Conservation (phyloP, 2,888 invertebrate genomes). For the Acrocyrtus sp. region DNA sequence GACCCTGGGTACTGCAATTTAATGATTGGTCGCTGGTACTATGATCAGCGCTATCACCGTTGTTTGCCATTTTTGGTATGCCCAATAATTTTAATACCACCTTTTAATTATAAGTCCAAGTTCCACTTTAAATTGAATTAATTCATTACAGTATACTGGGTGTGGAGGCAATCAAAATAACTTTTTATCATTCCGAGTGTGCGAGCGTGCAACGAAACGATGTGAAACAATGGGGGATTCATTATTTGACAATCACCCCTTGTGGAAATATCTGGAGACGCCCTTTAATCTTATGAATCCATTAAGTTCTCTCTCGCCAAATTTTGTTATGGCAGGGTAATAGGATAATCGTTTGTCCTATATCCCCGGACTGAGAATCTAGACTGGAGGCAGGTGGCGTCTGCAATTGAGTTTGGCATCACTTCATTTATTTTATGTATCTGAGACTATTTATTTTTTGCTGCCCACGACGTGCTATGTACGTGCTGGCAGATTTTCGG, state of each 20-base stretch:
- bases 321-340: background rate
- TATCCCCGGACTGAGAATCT: too few species aligned
- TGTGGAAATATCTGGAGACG: background rate
- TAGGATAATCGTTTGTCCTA: too few species aligned
- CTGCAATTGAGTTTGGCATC: too few species aligned
- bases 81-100: background rate
- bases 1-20: slow-evolving; percentile 35
- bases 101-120: background rate
- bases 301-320: background rate
- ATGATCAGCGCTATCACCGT: slow-evolving; percentile 26
- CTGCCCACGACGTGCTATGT: too few species aligned
- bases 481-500: too few species aligned
- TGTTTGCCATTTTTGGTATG: slow-evolving; percentile 34
- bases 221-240: background rate
- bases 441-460: too few species aligned
- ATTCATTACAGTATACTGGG: slow-evolving; percentile 20
- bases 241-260: background rate
- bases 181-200: slow-evolving; percentile 1
- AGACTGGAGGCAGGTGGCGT: too few species aligned
- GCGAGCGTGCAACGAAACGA: background rate
- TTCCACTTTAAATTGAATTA: background rate
- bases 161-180: slow-evolving; percentile 33
- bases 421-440: too few species aligned
- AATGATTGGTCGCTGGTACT: slow-evolving; percentile 33
- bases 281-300: slow-evolving; percentile 9